A percentile compares a stretch with the other conserved stretches of the same genome.
phyloP scores from a whole-genome alignment of 2,113 vertebrate species.

The Sigmodon hispidus region DNA sequence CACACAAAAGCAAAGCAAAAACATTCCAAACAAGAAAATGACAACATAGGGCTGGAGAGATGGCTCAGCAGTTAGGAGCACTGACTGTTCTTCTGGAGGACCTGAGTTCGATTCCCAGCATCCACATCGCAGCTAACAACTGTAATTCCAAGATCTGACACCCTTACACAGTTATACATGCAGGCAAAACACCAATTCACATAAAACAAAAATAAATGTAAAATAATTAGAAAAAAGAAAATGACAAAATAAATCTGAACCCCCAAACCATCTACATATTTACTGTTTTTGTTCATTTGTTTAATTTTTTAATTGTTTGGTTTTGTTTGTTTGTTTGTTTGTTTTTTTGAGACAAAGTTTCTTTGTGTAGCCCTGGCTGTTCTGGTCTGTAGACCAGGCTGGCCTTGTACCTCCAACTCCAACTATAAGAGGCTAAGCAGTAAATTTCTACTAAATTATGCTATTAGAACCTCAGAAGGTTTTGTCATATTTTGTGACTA shows the following conservation, averaged over 20 bases:
- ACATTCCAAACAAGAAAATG: background rate
- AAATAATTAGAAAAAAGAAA: too few species aligned
- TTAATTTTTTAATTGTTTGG: too few species aligned
- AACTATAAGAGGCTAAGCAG: background rate
- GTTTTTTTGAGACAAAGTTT: background rate
- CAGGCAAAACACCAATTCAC: too few species aligned
- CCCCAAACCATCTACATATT: background rate
- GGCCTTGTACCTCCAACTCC: background rate
- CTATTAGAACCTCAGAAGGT: background rate
- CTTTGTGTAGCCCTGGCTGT: background rate
- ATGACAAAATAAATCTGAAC: background rate
- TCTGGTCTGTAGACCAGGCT: background rate
- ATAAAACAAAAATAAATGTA: too few species aligned
- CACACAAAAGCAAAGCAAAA: background rate
- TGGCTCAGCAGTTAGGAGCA: too few species aligned
- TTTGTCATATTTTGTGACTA: background rate
- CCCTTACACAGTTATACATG: too few species aligned
- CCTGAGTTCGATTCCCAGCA: too few species aligned
- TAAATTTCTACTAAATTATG: constrained; percentile 28
- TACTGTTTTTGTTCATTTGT: background rate
- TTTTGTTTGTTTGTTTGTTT: background rate
- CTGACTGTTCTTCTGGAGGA: too few species aligned
- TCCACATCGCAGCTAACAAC: too few species aligned
- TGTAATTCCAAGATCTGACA: too few species aligned
- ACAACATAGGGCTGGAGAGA: too few species aligned